Conservation (phyloP, 2,888 invertebrate species). For the Ametastegia equiseti region DNA sequence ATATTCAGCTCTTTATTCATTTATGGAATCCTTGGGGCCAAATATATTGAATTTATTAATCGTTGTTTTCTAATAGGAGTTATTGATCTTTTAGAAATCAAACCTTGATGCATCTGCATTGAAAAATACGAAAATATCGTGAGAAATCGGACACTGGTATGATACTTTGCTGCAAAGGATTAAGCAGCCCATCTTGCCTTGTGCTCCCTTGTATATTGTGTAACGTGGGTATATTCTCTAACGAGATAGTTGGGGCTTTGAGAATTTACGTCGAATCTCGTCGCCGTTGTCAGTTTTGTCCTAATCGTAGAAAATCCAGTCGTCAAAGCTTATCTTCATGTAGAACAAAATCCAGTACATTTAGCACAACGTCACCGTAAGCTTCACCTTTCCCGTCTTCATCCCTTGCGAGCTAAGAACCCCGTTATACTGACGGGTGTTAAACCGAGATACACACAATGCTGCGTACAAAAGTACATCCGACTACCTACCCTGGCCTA, state of each 20-base stretch:
- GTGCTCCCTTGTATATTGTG: not conserved
- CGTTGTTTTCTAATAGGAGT: too few relatives aligned
- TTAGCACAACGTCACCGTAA: slow-evolving; percentile 17
- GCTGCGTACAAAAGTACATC: not conserved
- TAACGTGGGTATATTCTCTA: too few relatives aligned
- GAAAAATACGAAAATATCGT: too few relatives aligned
- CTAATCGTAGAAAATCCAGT: slow-evolving; percentile 42
- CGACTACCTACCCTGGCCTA: not conserved
- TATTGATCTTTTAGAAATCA: too few relatives aligned
- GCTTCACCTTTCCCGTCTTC: slow-evolving; percentile 32
- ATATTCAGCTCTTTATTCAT: too few relatives aligned
- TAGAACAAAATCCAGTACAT: slow-evolving; percentile 21
- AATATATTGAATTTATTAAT: too few relatives aligned
- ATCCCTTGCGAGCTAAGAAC: slow-evolving; percentile 3
- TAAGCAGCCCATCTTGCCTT: too few relatives aligned
- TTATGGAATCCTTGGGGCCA: too few relatives aligned
- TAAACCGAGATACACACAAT: not conserved
- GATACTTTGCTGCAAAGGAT: too few relatives aligned
- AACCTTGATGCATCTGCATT: too few relatives aligned
- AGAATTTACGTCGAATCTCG: not conserved
- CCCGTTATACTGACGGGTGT: not conserved
- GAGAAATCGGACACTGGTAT: too few relatives aligned
- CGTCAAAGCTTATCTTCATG: slow-evolving; percentile 41
- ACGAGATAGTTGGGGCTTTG: not conserved
- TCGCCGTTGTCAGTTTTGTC: not conserved